Percentiles rank a stretch among this genome's conserved stretches.
phyloP scores from a whole-genome alignment of 2,797 vertebrate genomes.

The Okamejei kenojei region DNA sequence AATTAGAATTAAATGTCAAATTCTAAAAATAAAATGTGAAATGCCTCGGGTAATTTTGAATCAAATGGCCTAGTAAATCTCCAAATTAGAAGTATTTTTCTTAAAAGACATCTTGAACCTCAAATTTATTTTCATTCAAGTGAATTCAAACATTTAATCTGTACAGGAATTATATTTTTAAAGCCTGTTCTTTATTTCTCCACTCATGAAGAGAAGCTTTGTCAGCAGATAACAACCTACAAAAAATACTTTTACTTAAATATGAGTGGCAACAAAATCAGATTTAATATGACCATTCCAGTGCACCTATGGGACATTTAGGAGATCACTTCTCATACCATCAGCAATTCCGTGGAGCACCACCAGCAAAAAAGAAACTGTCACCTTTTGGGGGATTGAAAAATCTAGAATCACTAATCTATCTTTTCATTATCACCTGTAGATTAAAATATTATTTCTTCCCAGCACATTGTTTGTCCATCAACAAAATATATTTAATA shows the following conservation, averaged over 20 bases:
- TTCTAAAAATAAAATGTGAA: not conserved
- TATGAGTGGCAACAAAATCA: constrained; percentile 7
- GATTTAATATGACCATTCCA: constrained; percentile 4
- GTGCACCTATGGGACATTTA: not conserved
- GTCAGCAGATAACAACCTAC: not conserved
- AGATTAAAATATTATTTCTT: constrained; percentile 9
- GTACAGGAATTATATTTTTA: constrained; percentile 2
- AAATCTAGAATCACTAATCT: not conserved
- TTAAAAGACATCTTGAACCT: not conserved
- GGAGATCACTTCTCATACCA: not conserved
- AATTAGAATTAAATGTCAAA: not conserved
- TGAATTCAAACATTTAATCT: constrained; percentile 18
- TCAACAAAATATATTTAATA: not conserved
- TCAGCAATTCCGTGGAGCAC: not conserved
- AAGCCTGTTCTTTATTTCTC: not conserved
- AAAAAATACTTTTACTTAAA: not conserved
- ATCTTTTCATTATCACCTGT: not conserved
- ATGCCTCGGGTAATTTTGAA: not conserved
- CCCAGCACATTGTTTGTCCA: not conserved
- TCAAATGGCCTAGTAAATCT: not conserved
- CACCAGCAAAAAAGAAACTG: not conserved
- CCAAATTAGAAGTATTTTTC: not conserved
- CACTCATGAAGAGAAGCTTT: not conserved
- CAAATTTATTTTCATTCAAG: not conserved
- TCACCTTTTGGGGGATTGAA: not conserved